Evolutionary conservation across 2,113 vertebrate species (phyloP), one percentile per base, ranked within the genome.

Genomic region (Triplophysa rosa): DNA sequence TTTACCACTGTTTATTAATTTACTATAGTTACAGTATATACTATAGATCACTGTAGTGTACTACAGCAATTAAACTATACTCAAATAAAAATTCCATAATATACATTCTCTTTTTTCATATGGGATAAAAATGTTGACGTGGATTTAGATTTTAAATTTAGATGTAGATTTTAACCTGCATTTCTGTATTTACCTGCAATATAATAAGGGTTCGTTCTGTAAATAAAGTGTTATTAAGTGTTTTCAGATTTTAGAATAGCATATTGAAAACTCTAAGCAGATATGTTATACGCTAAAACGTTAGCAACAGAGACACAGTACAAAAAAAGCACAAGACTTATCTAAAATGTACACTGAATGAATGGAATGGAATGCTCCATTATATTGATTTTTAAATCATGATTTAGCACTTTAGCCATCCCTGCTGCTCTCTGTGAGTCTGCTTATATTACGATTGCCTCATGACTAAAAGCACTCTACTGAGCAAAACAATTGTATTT

Each of bases 401-500:
- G 29, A 61, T 61, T 71, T 56, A 21, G 19, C 54, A 37, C 24
- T 56, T 17, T 33, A 56, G 14, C 26, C 16, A 14, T 2, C 4
- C 14, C 49, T 58, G n/a, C 54, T 58, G 54, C 54, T 58, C 29
- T 54, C 19, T 11, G 29, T 45, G 26, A 65, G 29, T 42, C 19
- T 42, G 42, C 66, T 37, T 19, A 12, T 3, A 19, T 29, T 29
- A 69, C 17, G 59, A 65, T 29, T 33, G 61, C 42, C 70, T 74
- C 70, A 26, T 47, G 23, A 54, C 52, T 74, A 21, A 37, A 16
- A 65, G 11, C 49, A 64, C 37, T 74, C 47, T 21, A 65, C 54
- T 63, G 56, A 67, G 54, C 69, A 73, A 65, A 59, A 58, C 2
- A 42, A 42, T 62, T 74, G 29, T 33, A 58, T 56, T 63, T 23